Evolutionary conservation across 2,113 vertebrate species (phyloP), one percentile per base, ranked within the genome.

Genomic region (Bettongia penicillata): DNA sequence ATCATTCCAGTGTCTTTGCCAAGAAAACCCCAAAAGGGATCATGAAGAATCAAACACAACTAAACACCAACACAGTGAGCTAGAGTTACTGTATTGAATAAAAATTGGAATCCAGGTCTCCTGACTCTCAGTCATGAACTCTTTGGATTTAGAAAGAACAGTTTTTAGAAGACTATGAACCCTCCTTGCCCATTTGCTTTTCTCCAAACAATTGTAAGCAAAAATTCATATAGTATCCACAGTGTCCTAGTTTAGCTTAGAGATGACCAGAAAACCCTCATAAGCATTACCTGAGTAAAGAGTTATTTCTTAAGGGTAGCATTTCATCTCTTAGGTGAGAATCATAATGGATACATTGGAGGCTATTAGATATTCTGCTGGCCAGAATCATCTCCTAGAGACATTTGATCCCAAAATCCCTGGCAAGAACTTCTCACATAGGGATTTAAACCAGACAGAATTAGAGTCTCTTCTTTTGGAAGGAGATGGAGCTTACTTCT

Each of bases 141-240:
- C 19, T 93, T 90, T 91, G 52, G 55, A 50, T 53, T 91, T 93
- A 93, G 89, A 95, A 93, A 96, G 91, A 3, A 53, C 8, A 22
- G 26, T 31, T 93, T 93, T 95, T 23, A 68, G 11, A 49, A 51
- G 26, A 89, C 89, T 89, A 25, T 37, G 52, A 23, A 3, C 0
- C 26, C 23, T 50, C 47, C 47, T 11, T 23, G 0, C 6, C 11
- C 5, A 50, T 49, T 9, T 14, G 0, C 16, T 11, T 23, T 49
- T 16, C 0, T 50, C 48, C 89, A 89, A 95, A 19, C 24, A 52
- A 57, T 7, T 3, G 2, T 37, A 90, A 95, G 43, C 52, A 90
- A 92, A 43, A 89, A 12, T 28, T 14, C 11, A 2, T 16, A 47
- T 47, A 91, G 25, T 77, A 48, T 50, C 52, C 90, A 3, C 50